Conservation (phyloP, 2,888 invertebrate genomes). For the Stratiomys singularior region DNA sequence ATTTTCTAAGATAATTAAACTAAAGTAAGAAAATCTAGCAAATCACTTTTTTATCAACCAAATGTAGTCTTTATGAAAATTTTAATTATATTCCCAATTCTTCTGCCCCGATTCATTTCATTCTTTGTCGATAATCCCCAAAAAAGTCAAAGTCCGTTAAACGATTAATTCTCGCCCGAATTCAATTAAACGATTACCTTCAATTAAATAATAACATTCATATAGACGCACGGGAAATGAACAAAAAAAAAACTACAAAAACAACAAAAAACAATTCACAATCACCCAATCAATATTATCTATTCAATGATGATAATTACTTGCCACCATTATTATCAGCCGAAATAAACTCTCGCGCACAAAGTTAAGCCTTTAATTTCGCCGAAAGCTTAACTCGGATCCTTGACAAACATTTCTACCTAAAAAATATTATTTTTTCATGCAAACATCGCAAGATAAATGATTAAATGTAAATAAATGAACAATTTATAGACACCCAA, state of each 20-base stretch:
- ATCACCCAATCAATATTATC: neutral
- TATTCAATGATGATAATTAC: slow-evolving; percentile 13
- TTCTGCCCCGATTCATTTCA: too few relatives aligned
- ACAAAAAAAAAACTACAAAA: too few relatives aligned
- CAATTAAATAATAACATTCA: neutral
- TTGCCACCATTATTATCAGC: slow-evolving; percentile 22
- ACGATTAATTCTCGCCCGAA: neutral
- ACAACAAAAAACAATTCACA: too few relatives aligned
- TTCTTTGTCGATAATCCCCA: too few relatives aligned
- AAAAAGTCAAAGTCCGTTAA: too few relatives aligned
- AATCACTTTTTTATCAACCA: too few relatives aligned
- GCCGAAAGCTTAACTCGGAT: neutral
- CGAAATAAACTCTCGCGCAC: neutral
- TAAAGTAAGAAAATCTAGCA: too few relatives aligned
- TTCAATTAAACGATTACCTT: neutral
- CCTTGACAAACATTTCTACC: slow-evolving; percentile 1
- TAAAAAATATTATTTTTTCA: neutral
- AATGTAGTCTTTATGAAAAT: too few relatives aligned
- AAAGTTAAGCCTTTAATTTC: slow-evolving; percentile 13
- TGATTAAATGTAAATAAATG: neutral
- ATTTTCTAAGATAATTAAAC: too few relatives aligned
- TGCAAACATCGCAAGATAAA: neutral
- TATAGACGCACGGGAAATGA: neutral
- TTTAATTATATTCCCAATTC: too few relatives aligned
- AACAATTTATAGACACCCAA: too few relatives aligned